These are phyloP conservation scores for Megalonaias nervosa DNA, from an alignment of 1,140 invertebrate genomes.

Conservation along the genomic window DNA sequence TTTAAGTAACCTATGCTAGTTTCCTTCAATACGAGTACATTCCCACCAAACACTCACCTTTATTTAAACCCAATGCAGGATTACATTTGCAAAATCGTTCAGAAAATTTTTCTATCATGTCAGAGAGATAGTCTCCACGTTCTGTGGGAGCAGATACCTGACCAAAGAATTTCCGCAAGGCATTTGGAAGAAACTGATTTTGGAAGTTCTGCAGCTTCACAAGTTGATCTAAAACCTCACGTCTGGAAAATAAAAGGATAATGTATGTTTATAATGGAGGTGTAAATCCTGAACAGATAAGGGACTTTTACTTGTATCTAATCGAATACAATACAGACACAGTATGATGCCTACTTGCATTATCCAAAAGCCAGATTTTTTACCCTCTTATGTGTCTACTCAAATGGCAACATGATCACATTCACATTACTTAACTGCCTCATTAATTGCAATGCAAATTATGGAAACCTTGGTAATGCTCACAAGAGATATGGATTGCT, in stretches of 20 bases:
- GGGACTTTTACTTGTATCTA: not conserved
- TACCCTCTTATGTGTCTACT: not conserved
- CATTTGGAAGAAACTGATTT: constrained; percentile 74
- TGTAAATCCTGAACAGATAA: not conserved
- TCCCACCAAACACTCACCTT: constrained; percentile 60
- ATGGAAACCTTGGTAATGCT: too few relatives aligned
- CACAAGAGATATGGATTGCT: too few relatives aligned
- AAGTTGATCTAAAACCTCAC: constrained; percentile 72
- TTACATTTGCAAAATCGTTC: constrained; percentile 74
- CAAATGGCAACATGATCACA: not conserved
- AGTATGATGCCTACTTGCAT: not conserved
- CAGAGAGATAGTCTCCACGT: constrained; percentile 71
- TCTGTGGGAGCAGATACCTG: constrained; percentile 72
- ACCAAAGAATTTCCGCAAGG: constrained; percentile 73
- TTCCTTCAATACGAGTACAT: not conserved
- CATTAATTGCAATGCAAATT: too few relatives aligned
- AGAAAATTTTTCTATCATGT: constrained; percentile 74
- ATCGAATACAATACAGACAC: not conserved
- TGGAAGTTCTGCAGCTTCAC: constrained; percentile 74
- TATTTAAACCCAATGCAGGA: constrained; percentile 70
- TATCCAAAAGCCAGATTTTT: not conserved
- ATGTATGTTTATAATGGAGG: not conserved
- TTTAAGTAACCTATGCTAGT: not conserved
- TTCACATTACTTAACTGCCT: not conserved
- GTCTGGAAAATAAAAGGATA: constrained; percentile 59